Evolutionary conservation across 2,113 vertebrate species (phyloP).

Genomic region (Dinomys branickii): DNA sequence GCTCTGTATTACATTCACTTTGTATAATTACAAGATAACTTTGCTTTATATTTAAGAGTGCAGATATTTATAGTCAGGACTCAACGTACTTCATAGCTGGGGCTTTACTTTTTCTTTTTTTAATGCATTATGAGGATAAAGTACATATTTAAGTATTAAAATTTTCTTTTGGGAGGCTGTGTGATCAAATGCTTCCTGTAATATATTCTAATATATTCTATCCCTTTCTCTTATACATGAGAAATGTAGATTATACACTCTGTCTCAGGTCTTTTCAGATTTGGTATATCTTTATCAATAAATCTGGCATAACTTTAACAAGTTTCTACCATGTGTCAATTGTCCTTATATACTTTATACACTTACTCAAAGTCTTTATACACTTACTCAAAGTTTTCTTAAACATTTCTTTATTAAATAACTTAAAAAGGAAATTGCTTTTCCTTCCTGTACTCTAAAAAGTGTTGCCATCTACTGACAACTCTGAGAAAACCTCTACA

Average conservation of each 20-base stretch:
- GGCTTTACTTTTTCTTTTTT: neutral
- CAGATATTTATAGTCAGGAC: neutral
- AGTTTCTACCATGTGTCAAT: neutral
- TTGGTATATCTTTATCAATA: neutral
- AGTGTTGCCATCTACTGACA: neutral
- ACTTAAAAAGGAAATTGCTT: neutral
- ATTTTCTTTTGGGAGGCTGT: neutral
- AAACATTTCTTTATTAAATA: neutral
- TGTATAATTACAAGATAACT: neutral
- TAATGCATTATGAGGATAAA: neutral
- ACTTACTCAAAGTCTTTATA: neutral
- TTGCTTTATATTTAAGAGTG: neutral
- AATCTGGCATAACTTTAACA: neutral
- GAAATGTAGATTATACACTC: neutral
- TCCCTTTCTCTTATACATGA: neutral
- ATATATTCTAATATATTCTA: neutral
- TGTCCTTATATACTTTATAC: neutral
- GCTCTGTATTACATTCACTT: neutral
- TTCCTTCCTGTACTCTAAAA: neutral
- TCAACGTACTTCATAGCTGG: neutral
- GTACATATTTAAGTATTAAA: neutral
- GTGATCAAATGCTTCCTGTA: neutral
- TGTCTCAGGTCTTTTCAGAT: neutral
- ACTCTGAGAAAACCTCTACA: neutral
- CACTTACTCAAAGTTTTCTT: neutral